phyloP scores from a whole-genome alignment of 2,888 invertebrate genomes.

The Andricus quercusramuli region DNA sequence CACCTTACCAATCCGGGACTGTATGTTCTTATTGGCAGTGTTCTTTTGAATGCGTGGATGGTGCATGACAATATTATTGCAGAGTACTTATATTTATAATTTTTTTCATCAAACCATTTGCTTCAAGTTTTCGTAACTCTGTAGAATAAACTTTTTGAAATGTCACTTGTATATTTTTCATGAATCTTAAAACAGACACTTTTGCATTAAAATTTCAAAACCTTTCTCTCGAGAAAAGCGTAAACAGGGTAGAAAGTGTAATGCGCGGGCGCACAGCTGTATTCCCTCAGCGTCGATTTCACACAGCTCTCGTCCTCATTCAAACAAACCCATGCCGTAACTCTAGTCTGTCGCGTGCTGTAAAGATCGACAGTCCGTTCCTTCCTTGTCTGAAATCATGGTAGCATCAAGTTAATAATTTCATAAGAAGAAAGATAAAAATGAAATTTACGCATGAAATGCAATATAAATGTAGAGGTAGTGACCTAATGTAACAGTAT shows the following conservation, averaged over 20 bases:
- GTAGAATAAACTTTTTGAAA: neutral
- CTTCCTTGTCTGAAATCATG: neutral
- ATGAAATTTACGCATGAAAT: neutral
- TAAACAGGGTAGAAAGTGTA: neutral
- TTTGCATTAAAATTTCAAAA: neutral
- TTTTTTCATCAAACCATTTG: neutral
- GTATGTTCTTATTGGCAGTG: no score
- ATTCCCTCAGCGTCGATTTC: constrained; percentile 9
- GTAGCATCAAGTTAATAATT: neutral
- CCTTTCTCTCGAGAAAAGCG: neutral
- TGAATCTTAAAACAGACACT: neutral
- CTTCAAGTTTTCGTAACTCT: neutral
- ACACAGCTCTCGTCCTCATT: constrained; percentile 6
- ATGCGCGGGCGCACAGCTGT: constrained; percentile 29
- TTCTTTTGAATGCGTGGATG: no score
- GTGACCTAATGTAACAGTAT: neutral
- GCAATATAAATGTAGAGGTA: neutral
- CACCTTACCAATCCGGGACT: no score
- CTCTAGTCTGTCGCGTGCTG: constrained; percentile 17
- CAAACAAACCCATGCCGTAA: constrained; percentile 24
- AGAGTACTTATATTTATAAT: no score
- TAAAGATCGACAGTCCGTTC: constrained; percentile 23
- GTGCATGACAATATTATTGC: no score
- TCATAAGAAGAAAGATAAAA: neutral
- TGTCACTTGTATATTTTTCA: neutral